Evolutionary conservation across 2,113 vertebrate species (phyloP), one percentile per base, ranked within the genome.

Genomic region (Sinocyclocheilus maitianheensis): DNA sequence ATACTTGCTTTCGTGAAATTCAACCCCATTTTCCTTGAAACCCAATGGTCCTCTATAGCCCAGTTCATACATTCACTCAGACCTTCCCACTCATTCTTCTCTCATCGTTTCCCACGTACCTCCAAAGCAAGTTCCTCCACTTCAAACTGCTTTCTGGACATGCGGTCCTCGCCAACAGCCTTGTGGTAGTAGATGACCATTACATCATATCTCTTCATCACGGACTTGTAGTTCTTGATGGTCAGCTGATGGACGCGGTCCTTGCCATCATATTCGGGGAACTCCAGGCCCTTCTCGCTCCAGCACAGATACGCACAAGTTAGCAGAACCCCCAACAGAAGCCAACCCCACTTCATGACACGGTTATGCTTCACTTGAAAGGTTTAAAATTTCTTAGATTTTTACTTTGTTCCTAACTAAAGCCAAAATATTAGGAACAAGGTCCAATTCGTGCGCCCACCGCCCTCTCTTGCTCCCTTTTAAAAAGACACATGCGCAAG

Each of bases 121-220:
- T 98, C 97, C 85, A 98, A 86, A 72, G 95, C 94, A 84, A 98
- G 93, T 89, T 98, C 96, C 84, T 97, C 97, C 90, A 97, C 95
- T 91, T 97, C 96, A 74, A 97, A 95, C 90, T 97, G 96, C 86
- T 95, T 96, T 86, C 91, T 94, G 5, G 96, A 95, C 58, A 92
- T 94, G 90, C 95, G 96, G 94, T 94, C 94, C 0, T 95, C 94
- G 2, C 93, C 95, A 0, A 96, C 93, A 4, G 96, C 93, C 65
- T 94, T 95, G 26, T 97, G 97, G 92, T 96, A 96, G 88, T 97
- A 96, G 91, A 98, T 94, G 1, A 97, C 97, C 94, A 98, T 95
- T 75, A 97, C 95, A 11, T 97, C 97, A 5, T 95, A 97, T 92
- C 96, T 95, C 94, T 97, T 97, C 95, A 98, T 96, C 88, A 96